Conservation (phyloP, 2,797 vertebrate genomes). For the Notolabrus celidotus region DNA sequence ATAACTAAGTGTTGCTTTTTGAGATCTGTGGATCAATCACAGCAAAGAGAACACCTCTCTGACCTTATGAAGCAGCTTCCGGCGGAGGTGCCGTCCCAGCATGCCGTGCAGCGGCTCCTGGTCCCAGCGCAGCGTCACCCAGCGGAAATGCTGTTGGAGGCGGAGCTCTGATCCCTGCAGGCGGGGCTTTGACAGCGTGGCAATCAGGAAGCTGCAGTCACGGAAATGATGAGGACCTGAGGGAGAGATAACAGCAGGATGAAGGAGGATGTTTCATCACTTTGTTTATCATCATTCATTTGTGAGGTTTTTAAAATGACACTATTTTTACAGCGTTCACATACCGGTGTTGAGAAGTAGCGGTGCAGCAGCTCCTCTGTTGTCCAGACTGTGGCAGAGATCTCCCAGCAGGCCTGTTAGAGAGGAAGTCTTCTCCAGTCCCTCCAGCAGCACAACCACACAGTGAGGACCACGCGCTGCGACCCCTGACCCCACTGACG, state of each 20-base stretch:
- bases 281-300: background rate
- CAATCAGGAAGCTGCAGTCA: conserved; percentile 91
- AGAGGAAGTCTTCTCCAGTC: conserved; percentile 89
- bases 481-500: conserved; percentile 73
- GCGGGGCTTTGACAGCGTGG: conserved; percentile 90
- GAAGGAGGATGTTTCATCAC: fast-evolving
- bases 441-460: conserved; percentile 91
- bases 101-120: conserved; percentile 91
- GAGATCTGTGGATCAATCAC: too few relatives aligned
- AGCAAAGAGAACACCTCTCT: too few relatives aligned
- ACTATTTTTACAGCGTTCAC: too few relatives aligned
- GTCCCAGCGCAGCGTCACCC: conserved; percentile 96
- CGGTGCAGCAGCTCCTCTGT: conserved; percentile 84
- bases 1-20: too few relatives aligned
- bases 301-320: too few relatives aligned
- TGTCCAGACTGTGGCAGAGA: conserved; percentile 92
- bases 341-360: conserved; percentile 79
- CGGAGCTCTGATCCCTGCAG: conserved; percentile 92
- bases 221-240: conserved; percentile 89
- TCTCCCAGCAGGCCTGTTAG: conserved; percentile 92
- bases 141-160: conserved; percentile 96
- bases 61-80: conserved; percentile 92
- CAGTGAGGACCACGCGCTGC: conserved; percentile 74
- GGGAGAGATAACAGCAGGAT: background rate
- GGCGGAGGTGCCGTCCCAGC: conserved; percentile 90